Conservation (phyloP, 2,888 invertebrate genomes). For the Chaitophorus viminalis region DNA sequence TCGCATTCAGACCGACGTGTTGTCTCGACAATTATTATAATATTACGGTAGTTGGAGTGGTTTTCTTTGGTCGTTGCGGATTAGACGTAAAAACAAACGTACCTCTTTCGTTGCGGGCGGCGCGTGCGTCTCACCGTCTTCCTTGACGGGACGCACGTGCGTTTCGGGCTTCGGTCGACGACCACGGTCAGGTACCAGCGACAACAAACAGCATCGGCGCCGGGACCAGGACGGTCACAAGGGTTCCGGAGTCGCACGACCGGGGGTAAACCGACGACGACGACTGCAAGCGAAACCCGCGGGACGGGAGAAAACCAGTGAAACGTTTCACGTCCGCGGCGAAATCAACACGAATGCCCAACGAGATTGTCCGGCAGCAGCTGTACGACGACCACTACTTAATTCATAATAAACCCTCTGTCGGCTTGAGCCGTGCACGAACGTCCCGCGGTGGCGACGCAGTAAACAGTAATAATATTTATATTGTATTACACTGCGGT, state of each 20-base stretch:
- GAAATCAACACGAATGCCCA: too few relatives aligned
- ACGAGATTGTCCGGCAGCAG: too few relatives aligned
- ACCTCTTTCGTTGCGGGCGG: neutral
- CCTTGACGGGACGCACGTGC: neutral
- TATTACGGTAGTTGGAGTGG: too few relatives aligned
- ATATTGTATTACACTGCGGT: neutral
- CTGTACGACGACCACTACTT: too few relatives aligned
- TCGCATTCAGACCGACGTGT: too few relatives aligned
- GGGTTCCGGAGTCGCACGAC: too few relatives aligned
- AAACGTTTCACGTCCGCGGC: too few relatives aligned
- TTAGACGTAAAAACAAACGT: neutral
- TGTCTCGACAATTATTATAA: too few relatives aligned
- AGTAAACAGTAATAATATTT: neutral
- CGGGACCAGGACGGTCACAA: neutral
- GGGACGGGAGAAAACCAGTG: too few relatives aligned
- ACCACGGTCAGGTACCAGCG: neutral
- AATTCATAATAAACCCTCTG: too few relatives aligned
- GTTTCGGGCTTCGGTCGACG: neutral
- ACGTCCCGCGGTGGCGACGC: neutral
- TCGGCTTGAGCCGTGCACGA: neutral
- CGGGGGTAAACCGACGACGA: too few relatives aligned
- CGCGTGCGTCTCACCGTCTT: neutral
- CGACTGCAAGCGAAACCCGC: neutral
- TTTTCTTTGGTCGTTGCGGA: too few relatives aligned
- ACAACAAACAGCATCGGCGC: neutral